Percentiles rank a stretch among this genome's conserved stretches.
Evolutionary conservation across 1,140 invertebrate species (phyloP).

Genomic region (Drepana arcuata): DNA sequence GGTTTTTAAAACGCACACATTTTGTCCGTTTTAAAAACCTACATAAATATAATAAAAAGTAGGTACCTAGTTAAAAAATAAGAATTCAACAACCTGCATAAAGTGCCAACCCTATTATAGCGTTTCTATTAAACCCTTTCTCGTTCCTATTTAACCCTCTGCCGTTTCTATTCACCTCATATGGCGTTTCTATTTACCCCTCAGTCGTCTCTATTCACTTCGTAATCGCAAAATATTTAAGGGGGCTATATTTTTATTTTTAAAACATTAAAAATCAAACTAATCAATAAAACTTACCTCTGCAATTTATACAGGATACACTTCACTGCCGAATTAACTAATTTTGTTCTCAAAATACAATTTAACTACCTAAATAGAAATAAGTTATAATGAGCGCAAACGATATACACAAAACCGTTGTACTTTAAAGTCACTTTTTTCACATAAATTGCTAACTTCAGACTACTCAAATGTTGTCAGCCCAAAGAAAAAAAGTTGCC

Average conservation of each 20-base stretch:
- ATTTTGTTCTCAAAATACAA: slow-evolving; percentile 3
- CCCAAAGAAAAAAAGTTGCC: neutral
- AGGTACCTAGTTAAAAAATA: too few species aligned
- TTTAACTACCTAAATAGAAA: slow-evolving; percentile 2
- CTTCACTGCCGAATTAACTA: slow-evolving; percentile 1
- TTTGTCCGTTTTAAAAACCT: too few species aligned
- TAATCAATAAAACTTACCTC: neutral
- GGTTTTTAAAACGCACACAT: too few species aligned
- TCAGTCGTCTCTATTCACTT: slow-evolving; percentile 4
- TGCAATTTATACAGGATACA: slow-evolving; percentile 1
- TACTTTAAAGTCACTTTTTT: slow-evolving; percentile 1
- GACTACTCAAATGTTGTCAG: slow-evolving; percentile 1
- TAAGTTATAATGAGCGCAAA: too few species aligned
- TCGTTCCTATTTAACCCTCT: slow-evolving; percentile 4
- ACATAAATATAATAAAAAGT: too few species aligned
- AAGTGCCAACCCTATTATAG: slow-evolving; percentile 2
- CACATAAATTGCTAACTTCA: slow-evolving; percentile 2
- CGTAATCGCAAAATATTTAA: neutral
- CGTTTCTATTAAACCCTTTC: slow-evolving; percentile 5
- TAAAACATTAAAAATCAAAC: neutral
- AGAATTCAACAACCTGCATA: too few species aligned
- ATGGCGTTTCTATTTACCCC: slow-evolving; percentile 2
- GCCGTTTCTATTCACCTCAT: slow-evolving; percentile 4
- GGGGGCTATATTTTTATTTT: neutral
- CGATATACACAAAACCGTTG: slow-evolving; percentile 1